Evolutionary conservation across 2,888 invertebrate genomes (phyloP).

Genomic region (Eupeodes latifasciatus): DNA sequence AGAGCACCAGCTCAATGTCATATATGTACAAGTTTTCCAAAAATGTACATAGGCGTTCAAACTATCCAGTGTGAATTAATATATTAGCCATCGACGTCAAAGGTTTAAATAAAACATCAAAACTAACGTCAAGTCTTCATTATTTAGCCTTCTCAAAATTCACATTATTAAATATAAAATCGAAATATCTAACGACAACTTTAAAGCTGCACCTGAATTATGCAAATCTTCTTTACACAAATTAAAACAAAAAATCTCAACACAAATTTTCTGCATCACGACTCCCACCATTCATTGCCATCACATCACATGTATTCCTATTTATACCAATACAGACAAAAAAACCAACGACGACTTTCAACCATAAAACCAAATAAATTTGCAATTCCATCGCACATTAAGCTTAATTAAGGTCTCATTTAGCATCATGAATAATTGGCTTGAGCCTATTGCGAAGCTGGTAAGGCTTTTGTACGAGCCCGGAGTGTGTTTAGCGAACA

Average conservation of each 20-base stretch:
- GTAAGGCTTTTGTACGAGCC: conserved; percentile 38
- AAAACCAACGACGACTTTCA: neutral
- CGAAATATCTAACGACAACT: neutral
- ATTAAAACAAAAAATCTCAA: conserved; percentile 14
- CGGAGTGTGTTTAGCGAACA: conserved; percentile 14
- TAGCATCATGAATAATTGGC: conserved; percentile 68
- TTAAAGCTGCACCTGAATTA: conserved; percentile 61
- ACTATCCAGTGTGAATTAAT: no score
- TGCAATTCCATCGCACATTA: conserved; percentile 75
- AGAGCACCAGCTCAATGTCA: no score
- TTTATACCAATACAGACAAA: neutral
- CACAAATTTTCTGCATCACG: conserved; percentile 45
- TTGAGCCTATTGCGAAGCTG: conserved; percentile 17
- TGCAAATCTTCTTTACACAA: conserved; percentile 46
- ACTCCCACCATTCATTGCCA: conserved; percentile 47
- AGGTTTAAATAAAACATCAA: neutral
- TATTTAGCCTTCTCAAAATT: conserved; percentile 1
- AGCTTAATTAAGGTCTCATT: conserved; percentile 76
- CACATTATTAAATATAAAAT: neutral
- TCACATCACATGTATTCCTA: conserved; percentile 34
- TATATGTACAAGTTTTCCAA: no score
- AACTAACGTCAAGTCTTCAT: no score
- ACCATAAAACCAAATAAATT: conserved; percentile 71
- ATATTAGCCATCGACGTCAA: neutral
- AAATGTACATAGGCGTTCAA: no score